Evolutionary conservation across 2,797 vertebrate species (phyloP).

Genomic region (Urosaurus nigricauda): DNA sequence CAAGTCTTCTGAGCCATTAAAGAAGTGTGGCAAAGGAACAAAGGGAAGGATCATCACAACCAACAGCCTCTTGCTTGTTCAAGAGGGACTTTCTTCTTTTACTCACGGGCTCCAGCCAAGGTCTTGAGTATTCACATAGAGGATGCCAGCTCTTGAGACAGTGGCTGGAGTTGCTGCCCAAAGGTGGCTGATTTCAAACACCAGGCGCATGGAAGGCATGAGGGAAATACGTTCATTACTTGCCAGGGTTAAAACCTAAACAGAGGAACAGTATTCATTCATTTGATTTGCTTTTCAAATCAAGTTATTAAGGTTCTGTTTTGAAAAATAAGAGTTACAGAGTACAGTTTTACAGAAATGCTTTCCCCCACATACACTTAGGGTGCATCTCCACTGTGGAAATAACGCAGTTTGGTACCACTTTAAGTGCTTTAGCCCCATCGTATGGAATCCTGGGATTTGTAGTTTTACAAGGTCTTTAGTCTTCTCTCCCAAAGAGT

Average conservation of each 20-base stretch:
- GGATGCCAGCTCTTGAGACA: conserved; percentile 82
- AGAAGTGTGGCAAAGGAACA: background rate
- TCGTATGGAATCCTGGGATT: too few relatives aligned
- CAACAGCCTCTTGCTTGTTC: background rate
- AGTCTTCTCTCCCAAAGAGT: too few relatives aligned
- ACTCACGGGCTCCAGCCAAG: conserved; percentile 85
- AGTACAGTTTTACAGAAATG: background rate
- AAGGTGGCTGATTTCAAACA: conserved; percentile 86
- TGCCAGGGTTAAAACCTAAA: conserved; percentile 82
- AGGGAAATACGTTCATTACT: conserved; percentile 84
- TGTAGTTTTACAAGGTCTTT: too few relatives aligned
- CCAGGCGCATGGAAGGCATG: conserved; percentile 81
- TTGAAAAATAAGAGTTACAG: background rate
- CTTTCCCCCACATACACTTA: too few relatives aligned
- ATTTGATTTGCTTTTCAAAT: conserved; percentile 14
- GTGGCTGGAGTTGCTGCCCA: conserved; percentile 82
- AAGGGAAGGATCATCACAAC: background rate
- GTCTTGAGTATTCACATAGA: conserved; percentile 84
- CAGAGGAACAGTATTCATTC: conserved; percentile 4
- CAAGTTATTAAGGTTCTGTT: background rate
- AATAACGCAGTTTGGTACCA: too few relatives aligned
- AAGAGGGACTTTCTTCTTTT: conserved; percentile 16
- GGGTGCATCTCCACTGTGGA: background rate
- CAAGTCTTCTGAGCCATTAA: background rate
- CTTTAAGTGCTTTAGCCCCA: too few relatives aligned